Evolutionary conservation across 2,888 invertebrate species (phyloP).

Genomic region (Aporophyla lueneburgensis): DNA sequence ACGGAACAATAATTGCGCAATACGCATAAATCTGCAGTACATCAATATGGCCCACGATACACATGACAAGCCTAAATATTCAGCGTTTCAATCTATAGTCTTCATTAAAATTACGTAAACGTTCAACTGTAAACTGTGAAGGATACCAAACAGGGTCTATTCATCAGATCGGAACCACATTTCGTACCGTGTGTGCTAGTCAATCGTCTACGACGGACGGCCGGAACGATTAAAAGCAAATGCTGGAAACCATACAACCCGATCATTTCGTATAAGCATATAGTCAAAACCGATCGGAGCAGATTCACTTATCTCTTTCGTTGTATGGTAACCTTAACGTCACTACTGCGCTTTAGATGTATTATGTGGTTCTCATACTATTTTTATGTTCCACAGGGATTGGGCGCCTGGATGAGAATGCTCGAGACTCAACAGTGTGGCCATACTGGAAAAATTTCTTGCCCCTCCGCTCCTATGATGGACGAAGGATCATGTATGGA

Average conservation of each 20-base stretch:
- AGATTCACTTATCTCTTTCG: background rate
- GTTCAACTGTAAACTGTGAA: conserved; percentile 33
- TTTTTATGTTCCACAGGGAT: conserved; percentile 67
- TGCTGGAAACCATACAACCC: conserved; percentile 6
- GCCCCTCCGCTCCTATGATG: conserved; percentile 12
- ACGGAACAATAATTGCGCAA: conserved; percentile 53
- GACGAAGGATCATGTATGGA: conserved; percentile 6
- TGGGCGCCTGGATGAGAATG: conserved; percentile 70
- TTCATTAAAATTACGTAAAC: conserved; percentile 51
- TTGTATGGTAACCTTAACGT: conserved; percentile 46
- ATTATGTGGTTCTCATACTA: conserved; percentile 44
- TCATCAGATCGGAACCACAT: background rate
- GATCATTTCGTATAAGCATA: background rate
- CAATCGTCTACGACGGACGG: conserved; percentile 6
- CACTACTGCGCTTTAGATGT: conserved; percentile 17
- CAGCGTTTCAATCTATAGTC: conserved; percentile 19
- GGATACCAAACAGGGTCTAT: conserved; percentile 47
- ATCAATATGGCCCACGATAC: conserved; percentile 29
- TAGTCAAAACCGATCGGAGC: background rate
- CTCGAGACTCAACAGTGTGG: conserved; percentile 35
- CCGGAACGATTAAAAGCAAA: background rate
- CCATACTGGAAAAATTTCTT: conserved; percentile 37
- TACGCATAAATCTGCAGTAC: conserved; percentile 19
- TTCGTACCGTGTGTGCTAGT: conserved; percentile 5
- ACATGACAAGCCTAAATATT: conserved; percentile 17